These are phyloP conservation scores for Chascanopsetta lugubris DNA, from an alignment of 2,113 vertebrate genomes.

Conservation along the genomic window DNA sequence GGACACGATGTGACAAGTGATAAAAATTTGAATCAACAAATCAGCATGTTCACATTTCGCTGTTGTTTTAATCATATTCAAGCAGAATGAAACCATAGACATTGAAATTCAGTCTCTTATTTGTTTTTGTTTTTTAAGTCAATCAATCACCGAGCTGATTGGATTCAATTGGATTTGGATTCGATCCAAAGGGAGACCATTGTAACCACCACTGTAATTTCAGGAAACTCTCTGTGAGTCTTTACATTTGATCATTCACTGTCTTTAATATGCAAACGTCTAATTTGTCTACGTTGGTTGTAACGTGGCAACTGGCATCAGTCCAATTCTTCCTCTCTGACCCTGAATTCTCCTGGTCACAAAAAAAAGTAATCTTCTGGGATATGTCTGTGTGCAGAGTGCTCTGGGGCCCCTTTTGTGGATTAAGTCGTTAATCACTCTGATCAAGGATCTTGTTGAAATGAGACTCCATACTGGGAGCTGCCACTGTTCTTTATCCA, in stretches of 20 bases:
- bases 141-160: not conserved
- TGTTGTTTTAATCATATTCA: no score
- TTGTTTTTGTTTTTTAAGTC: not conserved
- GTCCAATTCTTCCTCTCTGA: not conserved
- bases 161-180: no score
- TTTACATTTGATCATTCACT: not conserved
- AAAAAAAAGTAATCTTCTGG: not conserved
- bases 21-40: not conserved
- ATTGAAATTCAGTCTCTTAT: not conserved
- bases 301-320: not conserved
- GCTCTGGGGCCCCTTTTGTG: constrained; percentile 26
- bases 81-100: no score
- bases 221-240: not conserved
- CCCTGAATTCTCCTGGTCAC: not conserved
- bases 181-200: not conserved
- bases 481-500: not conserved
- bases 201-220: not conserved
- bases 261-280: not conserved
- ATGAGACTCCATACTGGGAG: constrained; percentile 26
- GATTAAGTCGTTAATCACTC: constrained; percentile 53
- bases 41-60: not conserved
- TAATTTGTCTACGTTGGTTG: not conserved
- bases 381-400: constrained; percentile 5
- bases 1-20: not conserved
- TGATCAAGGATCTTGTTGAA: constrained; percentile 41